A percentile compares a stretch with the other conserved stretches of the same genome.
These are phyloP conservation scores for Hippopotamyrus pictus DNA, from an alignment of 2,797 vertebrate species.

Conservation along the genomic window DNA sequence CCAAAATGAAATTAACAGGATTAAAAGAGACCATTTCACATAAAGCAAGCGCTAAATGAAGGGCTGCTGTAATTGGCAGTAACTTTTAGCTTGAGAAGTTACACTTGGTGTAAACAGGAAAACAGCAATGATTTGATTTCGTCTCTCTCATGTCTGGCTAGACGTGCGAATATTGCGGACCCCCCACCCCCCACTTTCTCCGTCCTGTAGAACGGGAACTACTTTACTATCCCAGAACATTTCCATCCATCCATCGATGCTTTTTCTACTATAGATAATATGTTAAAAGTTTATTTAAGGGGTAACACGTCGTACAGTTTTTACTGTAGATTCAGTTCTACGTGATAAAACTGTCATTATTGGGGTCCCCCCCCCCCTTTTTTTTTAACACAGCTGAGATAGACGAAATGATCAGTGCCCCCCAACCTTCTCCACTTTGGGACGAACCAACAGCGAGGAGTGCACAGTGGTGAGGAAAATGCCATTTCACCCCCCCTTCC, in stretches of 20 bases:
- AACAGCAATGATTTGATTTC: not conserved
- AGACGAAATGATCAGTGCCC: not conserved
- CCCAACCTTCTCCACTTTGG: not conserved
- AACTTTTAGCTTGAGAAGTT: not conserved
- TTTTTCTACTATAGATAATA: not conserved
- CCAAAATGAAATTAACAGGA: not conserved
- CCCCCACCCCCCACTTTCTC: not conserved
- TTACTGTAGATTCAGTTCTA: not conserved
- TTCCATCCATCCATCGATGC: slow-evolving; percentile 19
- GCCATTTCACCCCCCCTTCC: not conserved
- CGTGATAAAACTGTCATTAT: not conserved
- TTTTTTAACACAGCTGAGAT: not conserved
- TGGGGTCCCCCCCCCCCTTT: too few relatives aligned
- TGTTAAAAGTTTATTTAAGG: not conserved
- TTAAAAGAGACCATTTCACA: not conserved
- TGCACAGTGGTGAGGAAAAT: not conserved
- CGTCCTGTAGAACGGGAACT: not conserved
- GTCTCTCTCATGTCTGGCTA: not conserved
- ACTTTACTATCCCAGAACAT: not conserved
- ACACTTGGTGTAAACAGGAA: not conserved
- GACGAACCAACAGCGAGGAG: not conserved
- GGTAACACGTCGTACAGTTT: not conserved
- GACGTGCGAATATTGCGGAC: not conserved
- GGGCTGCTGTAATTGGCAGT: not conserved
- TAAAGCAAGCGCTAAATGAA: not conserved